Conservation (phyloP, 2,888 invertebrate genomes). For the Linyphia triangularis region DNA sequence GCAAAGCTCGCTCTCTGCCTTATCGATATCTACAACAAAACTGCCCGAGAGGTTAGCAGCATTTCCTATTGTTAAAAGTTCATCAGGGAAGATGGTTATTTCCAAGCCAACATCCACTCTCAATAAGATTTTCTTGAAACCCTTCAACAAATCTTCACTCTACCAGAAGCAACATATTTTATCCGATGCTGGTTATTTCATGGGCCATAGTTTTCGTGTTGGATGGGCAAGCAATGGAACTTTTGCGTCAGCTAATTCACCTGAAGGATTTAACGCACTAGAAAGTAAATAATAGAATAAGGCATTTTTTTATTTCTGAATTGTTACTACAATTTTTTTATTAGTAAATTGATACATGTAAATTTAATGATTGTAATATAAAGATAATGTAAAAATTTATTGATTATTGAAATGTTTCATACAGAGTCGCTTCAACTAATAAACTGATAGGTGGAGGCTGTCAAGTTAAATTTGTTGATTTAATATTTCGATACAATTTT, state of each 20-base stretch:
- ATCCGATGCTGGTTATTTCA: conserved; percentile 80
- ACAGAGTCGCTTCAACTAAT: too few species aligned
- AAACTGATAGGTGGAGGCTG: too few species aligned
- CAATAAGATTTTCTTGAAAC: conserved; percentile 54
- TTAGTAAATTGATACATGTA: too few species aligned
- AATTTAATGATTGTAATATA: too few species aligned
- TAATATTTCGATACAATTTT: too few species aligned
- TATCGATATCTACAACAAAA: conserved; percentile 46
- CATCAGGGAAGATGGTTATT: neutral
- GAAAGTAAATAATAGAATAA: conserved; percentile 27
- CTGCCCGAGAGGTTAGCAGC: conserved; percentile 43
- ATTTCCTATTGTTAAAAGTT: conserved; percentile 48
- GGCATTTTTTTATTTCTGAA: neutral
- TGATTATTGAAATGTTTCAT: too few species aligned
- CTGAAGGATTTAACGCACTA: conserved; percentile 77
- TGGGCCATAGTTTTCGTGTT: conserved; percentile 83
- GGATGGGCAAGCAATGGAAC: conserved; percentile 87
- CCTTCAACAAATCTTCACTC: conserved; percentile 78
- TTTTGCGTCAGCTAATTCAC: conserved; percentile 81
- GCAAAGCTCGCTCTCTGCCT: conserved; percentile 58
- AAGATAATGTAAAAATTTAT: too few species aligned
- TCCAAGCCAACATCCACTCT: conserved; percentile 7
- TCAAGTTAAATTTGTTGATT: too few species aligned
- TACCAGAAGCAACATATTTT: conserved; percentile 78
- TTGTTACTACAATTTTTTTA: too few species aligned